Evolutionary conservation across 2,888 invertebrate genomes (phyloP), one percentile per base, ranked within the genome.

Genomic region (Petrolisthes manimaculis): DNA sequence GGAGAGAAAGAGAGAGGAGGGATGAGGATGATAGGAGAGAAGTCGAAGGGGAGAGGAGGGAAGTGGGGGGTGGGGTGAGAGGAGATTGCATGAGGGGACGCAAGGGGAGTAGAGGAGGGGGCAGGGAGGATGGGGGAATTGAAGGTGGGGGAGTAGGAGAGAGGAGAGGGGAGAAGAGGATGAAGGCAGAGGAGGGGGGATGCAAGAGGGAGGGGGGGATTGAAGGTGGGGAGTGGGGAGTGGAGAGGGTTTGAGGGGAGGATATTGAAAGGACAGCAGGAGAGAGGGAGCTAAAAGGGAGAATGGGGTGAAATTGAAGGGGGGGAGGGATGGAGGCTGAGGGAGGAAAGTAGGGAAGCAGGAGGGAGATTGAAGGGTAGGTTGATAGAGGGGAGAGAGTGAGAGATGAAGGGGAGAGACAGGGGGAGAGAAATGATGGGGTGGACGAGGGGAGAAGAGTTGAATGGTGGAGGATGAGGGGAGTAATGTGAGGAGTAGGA

Each of bases 281-380:
- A 5, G 69, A 53, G 51, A 69, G n/a, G 78, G 21, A 3, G 37
- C 51, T 8, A 53, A 51, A 24, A 51, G 37, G 9, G 24, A 75
- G 69, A 8, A 55, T 37, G 75, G 83, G n/a, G 55, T 55, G 74
- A 55, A 74, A 55, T 51, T n/a, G 55, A 53, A 24, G 74, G 71
- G 14, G 37, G 74, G 21, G 55, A 71, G 53, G 55, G 77, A 80
- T 24, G 37, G 74, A 67, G 82, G 56, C 51, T 51, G 82, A 69
- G 82, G 37, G 82, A 67, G 67, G 55, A 74, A 78, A 61, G 55
- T 77, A 85, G 54, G 56, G 71, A 86, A 69, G 51, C 37, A 84
- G 85, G 53, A 51, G 51, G 21, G 69, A 14, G 54, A 71, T 24
- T 53, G 53, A 55, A 53, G 69, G 21, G 51, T 9, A 6, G 54